Conservation (phyloP, 2,113 vertebrate species). For the Ailuropoda melanoleuca region DNA sequence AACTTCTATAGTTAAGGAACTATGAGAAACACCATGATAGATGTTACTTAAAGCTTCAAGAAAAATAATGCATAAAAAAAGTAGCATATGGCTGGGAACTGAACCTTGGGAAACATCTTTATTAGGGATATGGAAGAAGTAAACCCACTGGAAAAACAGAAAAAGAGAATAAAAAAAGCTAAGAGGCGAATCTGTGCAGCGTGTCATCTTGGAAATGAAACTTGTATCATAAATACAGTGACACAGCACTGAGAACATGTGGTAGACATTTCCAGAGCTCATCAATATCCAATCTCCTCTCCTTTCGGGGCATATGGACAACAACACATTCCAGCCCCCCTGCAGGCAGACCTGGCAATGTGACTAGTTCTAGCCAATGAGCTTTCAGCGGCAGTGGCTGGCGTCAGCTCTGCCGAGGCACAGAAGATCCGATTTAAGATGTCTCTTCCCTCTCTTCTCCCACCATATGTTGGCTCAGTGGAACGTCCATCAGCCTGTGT, state of each 20-base stretch:
- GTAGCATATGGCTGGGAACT: background rate
- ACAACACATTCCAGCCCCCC: background rate
- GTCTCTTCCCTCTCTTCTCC: background rate
- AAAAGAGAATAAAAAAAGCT: background rate
- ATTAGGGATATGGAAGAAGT: background rate
- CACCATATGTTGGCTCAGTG: background rate
- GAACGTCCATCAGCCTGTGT: background rate
- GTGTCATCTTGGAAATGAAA: background rate
- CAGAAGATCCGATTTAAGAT: too few species aligned
- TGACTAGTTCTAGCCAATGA: background rate
- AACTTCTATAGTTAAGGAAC: background rate
- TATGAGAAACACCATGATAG: background rate
- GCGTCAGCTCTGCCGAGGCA: background rate
- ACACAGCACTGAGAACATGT: background rate
- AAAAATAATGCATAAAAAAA: background rate
- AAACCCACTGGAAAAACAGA: background rate
- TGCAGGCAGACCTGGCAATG: background rate
- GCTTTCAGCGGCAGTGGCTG: background rate
- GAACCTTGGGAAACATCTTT: background rate
- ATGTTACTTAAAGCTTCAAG: slow-evolving; percentile 9
- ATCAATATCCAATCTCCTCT: background rate
- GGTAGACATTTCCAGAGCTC: background rate
- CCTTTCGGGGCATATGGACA: background rate
- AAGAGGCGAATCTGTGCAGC: background rate
- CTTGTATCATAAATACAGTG: background rate